These are phyloP conservation scores for Zootermopsis nevadensis DNA, from an alignment of 2,888 invertebrate species.

Conservation along the genomic window DNA sequence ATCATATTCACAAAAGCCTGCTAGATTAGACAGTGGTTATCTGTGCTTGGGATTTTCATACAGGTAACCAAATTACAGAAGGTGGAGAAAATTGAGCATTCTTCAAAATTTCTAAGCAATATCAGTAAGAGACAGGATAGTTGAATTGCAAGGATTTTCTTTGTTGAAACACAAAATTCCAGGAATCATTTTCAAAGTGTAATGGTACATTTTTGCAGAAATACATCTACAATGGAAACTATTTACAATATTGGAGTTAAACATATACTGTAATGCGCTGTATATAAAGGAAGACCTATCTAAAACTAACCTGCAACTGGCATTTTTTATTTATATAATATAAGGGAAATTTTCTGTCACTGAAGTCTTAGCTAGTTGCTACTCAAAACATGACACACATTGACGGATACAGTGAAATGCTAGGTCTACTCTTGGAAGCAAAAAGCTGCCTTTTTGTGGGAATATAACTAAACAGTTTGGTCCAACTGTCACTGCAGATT, in stretches of 20 bases:
- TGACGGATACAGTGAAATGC: constrained; percentile 45
- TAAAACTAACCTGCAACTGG: constrained; percentile 50
- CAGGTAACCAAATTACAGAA: too few relatives aligned
- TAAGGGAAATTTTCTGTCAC: constrained; percentile 43
- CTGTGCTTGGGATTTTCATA: too few relatives aligned
- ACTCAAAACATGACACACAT: constrained; percentile 42
- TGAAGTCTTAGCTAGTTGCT: constrained; percentile 38
- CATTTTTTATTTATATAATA: constrained; percentile 45
- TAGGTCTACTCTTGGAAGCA: constrained; percentile 48
- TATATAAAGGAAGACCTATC: constrained; percentile 54
- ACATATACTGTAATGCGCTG: constrained; percentile 51
- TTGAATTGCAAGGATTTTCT: neutral
- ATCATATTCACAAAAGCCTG: too few relatives aligned
- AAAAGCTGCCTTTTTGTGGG: constrained; percentile 46
- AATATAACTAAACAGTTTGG: constrained; percentile 49
- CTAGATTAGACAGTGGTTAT: too few relatives aligned
- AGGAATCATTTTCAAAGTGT: constrained; percentile 47
- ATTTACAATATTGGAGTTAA: constrained; percentile 52
- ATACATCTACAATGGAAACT: constrained; percentile 53
- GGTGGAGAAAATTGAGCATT: too few relatives aligned
- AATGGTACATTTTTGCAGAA: constrained; percentile 53
- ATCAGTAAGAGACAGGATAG: neutral
- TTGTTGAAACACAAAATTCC: constrained; percentile 4
- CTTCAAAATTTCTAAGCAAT: neutral
- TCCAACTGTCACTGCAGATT: constrained; percentile 47